phyloP scores from a whole-genome alignment of 2,113 vertebrate species.

The Archilochus colubris region DNA sequence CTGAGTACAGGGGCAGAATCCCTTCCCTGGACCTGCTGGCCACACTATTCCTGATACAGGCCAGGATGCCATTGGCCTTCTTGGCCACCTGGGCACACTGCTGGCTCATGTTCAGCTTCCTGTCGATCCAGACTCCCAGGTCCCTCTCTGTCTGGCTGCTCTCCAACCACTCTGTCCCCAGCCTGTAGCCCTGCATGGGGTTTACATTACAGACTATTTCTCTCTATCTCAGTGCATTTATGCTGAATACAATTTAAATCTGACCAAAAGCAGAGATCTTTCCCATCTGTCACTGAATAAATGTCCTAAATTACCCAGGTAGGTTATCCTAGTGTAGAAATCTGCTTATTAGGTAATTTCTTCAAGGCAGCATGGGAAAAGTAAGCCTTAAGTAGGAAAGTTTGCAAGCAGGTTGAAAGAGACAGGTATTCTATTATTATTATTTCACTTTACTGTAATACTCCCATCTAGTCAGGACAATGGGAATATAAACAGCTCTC shows the following conservation, averaged over 20 bases:
- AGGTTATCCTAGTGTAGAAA: background rate
- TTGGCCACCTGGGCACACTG: too few relatives aligned
- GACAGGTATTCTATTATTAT: background rate
- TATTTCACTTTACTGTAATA: background rate
- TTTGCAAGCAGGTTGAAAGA: background rate
- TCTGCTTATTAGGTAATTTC: background rate
- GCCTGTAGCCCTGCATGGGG: too few relatives aligned
- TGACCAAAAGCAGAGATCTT: background rate
- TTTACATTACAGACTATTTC: background rate
- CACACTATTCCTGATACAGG: too few relatives aligned
- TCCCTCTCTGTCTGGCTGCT: too few relatives aligned
- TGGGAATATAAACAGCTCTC: background rate
- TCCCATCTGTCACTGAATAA: background rate
- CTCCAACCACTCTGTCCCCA: too few relatives aligned
- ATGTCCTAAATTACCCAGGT: fast-evolving
- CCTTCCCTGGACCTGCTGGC: too few relatives aligned
- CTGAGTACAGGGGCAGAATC: too few relatives aligned
- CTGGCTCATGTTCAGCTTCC: too few relatives aligned
- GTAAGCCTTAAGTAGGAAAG: background rate
- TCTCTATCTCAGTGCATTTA: background rate
- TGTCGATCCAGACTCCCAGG: too few relatives aligned
- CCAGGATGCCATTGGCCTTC: too few relatives aligned
- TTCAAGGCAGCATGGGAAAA: fast-evolving
- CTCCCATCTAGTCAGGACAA: background rate
- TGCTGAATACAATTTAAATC: background rate